Evolutionary conservation across 2,797 vertebrate genomes (phyloP), one percentile per base, ranked within the genome.

Genomic region (Geotrypetes seraphini): DNA sequence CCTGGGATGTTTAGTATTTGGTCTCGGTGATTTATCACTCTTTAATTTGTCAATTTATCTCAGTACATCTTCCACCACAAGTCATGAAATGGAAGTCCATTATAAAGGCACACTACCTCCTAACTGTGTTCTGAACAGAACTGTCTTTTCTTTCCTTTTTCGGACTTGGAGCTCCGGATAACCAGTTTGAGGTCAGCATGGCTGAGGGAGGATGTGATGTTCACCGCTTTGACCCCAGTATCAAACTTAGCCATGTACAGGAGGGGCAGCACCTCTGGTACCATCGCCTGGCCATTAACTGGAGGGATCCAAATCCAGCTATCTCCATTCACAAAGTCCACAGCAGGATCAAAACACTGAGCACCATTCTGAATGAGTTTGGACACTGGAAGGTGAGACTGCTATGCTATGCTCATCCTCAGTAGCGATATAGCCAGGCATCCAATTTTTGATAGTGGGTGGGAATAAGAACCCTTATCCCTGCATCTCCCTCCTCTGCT

Each of bases 281-380:
- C 39, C 93, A 97, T 35, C 85, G 90, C 2, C 60, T 99, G 15
- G 91, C 92, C 1, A 53, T 97, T 0, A 89, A 96, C 57, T 97
- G 94, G 91, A 75, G 93, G 30, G 92, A 97, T 29, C 91, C 89
- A 6, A 95, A 90, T 48, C 94, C 91, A 0, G 87, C 84, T 15
- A 29, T 86, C 2, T 66, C 73, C 1, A 63, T 74, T 31, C 86
- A 74, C 12, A 84, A 69, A 9, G 73, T 75, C 12, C 69, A 80
- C 8, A 62, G 71, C 61, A 84, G 41, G 75, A 90, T 85, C 2
- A 94, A 91, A 65, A 98, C 96, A 42, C 73, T 97, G 54, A 84
- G 86, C 53, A 79, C 85, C 7, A 85, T 97, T 50, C 45, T 98
- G 13, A 91, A 86, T 33, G 84, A 95, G 47, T 97, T 95, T 45